phyloP scores from a whole-genome alignment of 2,888 invertebrate genomes.

The Cheilosia scutellata region DNA sequence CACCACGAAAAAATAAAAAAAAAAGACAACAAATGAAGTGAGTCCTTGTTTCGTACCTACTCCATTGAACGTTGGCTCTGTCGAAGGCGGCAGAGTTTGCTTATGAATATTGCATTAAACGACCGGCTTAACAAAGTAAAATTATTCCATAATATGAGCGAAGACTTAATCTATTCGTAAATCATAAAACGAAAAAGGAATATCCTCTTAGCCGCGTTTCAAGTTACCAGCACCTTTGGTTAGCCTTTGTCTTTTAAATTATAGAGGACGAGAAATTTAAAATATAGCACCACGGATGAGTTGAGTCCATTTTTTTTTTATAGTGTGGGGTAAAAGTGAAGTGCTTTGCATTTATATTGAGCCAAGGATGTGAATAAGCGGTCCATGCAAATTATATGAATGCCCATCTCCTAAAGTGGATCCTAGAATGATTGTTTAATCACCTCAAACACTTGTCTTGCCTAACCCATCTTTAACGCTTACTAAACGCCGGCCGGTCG shows the following conservation, averaged over 20 bases:
- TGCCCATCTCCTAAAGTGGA: not conserved
- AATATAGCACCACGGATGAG: constrained; percentile 54
- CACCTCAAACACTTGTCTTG: not conserved
- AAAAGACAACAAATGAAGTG: constrained; percentile 12
- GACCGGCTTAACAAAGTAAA: constrained; percentile 54
- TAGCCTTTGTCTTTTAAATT: constrained; percentile 58
- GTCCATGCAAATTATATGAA: constrained; percentile 61
- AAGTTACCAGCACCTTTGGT: constrained; percentile 28
- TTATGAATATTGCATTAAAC: constrained; percentile 70
- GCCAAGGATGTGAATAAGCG: constrained; percentile 36
- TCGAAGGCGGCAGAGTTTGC: constrained; percentile 18
- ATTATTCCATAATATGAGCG: constrained; percentile 63
- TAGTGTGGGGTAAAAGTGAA: constrained; percentile 12
- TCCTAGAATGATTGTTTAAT: not conserved
- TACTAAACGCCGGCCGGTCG: not conserved
- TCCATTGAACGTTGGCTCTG: constrained; percentile 40
- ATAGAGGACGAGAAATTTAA: constrained; percentile 26
- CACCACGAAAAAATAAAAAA: not conserved
- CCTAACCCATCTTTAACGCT: not conserved
- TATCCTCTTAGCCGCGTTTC: constrained; percentile 15
- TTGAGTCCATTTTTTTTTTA: constrained; percentile 46
- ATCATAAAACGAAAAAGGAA: constrained; percentile 35
- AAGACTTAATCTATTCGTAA: constrained; percentile 70
- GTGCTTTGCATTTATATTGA: constrained; percentile 73
- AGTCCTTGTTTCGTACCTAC: constrained; percentile 23